phyloP scores from a whole-genome alignment of 2,113 vertebrate genomes.

The Dromas ardeola region DNA sequence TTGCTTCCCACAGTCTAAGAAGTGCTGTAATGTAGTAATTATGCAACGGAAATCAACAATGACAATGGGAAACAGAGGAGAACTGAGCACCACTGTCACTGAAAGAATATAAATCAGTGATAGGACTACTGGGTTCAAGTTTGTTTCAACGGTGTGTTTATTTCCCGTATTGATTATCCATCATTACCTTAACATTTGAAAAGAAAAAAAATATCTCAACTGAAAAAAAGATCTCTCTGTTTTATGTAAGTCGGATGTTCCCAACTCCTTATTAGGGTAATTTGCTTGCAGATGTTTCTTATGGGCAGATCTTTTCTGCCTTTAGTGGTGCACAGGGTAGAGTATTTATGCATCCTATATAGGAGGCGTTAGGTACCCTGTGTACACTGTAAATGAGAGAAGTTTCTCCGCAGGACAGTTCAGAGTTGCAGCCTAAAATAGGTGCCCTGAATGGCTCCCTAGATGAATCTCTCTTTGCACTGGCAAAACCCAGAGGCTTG shows the following conservation, averaged over 20 bases:
- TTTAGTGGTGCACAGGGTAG: fast-evolving
- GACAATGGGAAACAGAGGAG: neutral
- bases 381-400: neutral
- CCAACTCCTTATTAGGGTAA: neutral
- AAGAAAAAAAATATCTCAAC: neutral
- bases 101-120: neutral
- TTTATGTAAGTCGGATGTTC: neutral
- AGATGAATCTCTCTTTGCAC: neutral
- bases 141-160: neutral
- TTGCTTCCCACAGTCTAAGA: neutral
- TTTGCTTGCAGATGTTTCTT: neutral
- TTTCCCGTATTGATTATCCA: neutral
- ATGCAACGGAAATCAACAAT: neutral
- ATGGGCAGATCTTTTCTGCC: neutral
- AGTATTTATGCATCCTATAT: neutral
- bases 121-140: neutral
- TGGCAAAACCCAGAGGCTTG: neutral
- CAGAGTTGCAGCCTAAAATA: neutral
- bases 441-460: neutral
- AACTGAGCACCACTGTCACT: neutral
- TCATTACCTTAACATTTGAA: neutral
- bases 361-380: neutral
- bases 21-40: neutral
- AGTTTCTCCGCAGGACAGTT: neutral
- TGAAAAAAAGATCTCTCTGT: neutral